Evolutionary conservation across 2,113 vertebrate species (phyloP), one percentile per base, ranked within the genome.

Genomic region (Alethe castanea): DNA sequence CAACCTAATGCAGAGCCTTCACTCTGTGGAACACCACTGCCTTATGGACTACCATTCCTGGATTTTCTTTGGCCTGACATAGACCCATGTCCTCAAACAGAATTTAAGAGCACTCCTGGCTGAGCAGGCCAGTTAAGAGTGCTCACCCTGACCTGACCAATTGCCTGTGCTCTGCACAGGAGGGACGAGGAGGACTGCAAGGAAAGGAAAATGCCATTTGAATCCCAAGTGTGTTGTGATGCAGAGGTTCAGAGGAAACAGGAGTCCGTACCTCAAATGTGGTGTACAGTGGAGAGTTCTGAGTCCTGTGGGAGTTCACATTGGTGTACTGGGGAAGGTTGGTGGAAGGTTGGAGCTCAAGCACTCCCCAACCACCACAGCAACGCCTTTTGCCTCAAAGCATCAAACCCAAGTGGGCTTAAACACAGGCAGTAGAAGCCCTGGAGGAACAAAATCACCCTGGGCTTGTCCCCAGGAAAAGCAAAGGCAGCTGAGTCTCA

Each of bases 321-420:
- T 0, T 8, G 29, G 11, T 42, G 10, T 54, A 36, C 7, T 0
- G 0, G 4, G 23, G 31, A 64, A 42, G 11, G 19, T 6, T 2
- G 0, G 33, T 13, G 23, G 14, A 73, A 29, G 20, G 19, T 8
- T 78, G 38, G 47, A 52, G 10, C 24, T 90, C 61, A 78, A 79
- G 14, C 59, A 64, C 20, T 31, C 12, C 28, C 31, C 48, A 81
- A 2, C 5, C 61, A 86, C 12, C 42, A 74, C 8, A 0, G 26
- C 0, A 0, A 66, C 35, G 33, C 15, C 23, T 87, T 93, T 79
- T 81, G 47, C 38, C 61, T 71, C 61, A 67, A 59, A 50, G 10
- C 31, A 47, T 72, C 33, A 88, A 54, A 79, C 2, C 22, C 15
- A 16, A 82, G 40, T 11, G 22, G 40, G 67, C 38, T 82, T 77